Evolutionary conservation across 2,888 invertebrate species (phyloP), one percentile per base, ranked within the genome.

Genomic region (Sminthurinus aureus): DNA sequence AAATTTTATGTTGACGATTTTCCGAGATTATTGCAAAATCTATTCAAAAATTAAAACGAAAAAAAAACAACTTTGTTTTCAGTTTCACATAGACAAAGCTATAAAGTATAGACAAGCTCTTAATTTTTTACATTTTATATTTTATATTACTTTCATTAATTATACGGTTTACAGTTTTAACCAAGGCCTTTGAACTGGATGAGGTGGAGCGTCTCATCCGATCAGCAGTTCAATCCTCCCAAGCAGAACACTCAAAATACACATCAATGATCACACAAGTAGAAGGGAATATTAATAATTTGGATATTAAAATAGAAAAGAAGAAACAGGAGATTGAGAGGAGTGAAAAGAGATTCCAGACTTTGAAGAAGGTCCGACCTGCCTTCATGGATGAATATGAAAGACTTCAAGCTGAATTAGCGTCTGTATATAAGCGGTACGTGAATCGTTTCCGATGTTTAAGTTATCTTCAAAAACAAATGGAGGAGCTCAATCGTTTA

Each of bases 301-400:
- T 99, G 1, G 97, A 97, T 89, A 93, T 94, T 13, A 98, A 98
- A 92, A 94, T 99, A 84, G 98, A 98, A 90, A 94, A 98, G 84
- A 94, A 97, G 87, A 93, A 93, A 87, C 93, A 94, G 0, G 99
- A 99, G 90, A 92, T 98, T 87, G 96, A 97, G 89, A 92, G 99
- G 81, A 97, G 97, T 87, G 96, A 96, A 90, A 98, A 98, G 90
- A 92, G 99, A 64, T 92, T 99, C 76, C 95, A 96, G 89, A 97
- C 98, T 0, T 92, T 99, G 88, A 96, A 97, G 91, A 98, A 96
- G 93, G 98, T 98, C 86, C 94, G 97, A 79, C 99, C 99, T 0
- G 98, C 98, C 0, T 99, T 98, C 90, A 94, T 98, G 93, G 97
- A 98, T 89, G 99, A 99, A 91, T 96, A 97, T 90, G 96, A 96